Evolutionary conservation across 30 jellyfish, hydroid and myxozoan species (phyloP), one percentile per base, ranked within the genome.

Genomic region (Clytia hemisphaerica): DNA sequence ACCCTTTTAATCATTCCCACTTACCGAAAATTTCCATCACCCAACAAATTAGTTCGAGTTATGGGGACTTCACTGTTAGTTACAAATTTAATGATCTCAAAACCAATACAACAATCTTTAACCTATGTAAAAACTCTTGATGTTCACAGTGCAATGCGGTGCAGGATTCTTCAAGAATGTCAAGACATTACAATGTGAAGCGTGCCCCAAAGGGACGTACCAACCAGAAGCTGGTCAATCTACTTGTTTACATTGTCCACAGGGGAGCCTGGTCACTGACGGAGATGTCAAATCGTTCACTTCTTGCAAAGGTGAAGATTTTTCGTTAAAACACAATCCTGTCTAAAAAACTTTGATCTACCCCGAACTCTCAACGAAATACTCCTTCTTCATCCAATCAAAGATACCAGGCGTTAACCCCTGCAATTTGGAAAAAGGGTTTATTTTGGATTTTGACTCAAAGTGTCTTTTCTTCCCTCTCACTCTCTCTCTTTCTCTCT

Each of bases 211-310:
- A 31, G 96, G 96, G 7, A 72, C 88, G 7, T 85, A 45, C 79
- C 96, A 85, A 67, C 93, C 96, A 35, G 55, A 85, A n/a, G 83
- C 92, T 27, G 96, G 96, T 6, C 64, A 73, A 26, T 71, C 93
- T 4, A 45, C 77, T 18, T 85, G 96, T 67, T 53, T 78, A n/a
- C 19, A 78, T 1, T 85, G 96, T 60, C 96, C 96, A 6, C 75
- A 67, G 38, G 96, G 96, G 4, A 77, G 91, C 55, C 66, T 88
- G 4, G 49, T 86, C 4, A 46, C 75, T 24, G 92, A 37, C 2
- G 53, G 38, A 16, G 96, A 85, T 49, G 80, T 76, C 7, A 76
- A 72, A 40, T 73, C 78, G 44, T 54, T 16, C 19, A 85, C 96
- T 14, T 85, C 96, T 0, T 85, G 96, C 78, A 71, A 86, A 66